These are phyloP conservation scores for Paramormyrops kingsleyae DNA, from an alignment of 2,113 vertebrate species.

Conservation along the genomic window DNA sequence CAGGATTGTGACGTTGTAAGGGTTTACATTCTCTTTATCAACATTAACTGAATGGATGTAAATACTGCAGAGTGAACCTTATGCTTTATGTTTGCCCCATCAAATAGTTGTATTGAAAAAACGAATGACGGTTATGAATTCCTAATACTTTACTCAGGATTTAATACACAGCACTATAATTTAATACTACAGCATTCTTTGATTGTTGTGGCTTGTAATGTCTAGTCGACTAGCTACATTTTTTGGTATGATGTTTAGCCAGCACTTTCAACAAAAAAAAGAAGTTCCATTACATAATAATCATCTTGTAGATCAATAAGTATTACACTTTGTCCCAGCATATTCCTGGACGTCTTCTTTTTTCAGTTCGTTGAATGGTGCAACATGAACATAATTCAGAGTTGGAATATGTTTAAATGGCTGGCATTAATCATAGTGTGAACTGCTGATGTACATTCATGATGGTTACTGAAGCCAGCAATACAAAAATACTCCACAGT, in stretches of 20 bases:
- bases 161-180: neutral
- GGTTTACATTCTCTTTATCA: neutral
- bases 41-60: neutral
- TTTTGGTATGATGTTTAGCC: neutral
- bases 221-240: neutral
- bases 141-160: neutral
- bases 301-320: neutral
- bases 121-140: neutral
- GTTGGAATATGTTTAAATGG: neutral
- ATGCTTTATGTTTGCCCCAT: neutral
- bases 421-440: neutral
- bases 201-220: neutral
- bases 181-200: neutral
- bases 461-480: neutral
- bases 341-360: neutral
- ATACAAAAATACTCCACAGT: neutral
- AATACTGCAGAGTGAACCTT: neutral
- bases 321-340: neutral
- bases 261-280: neutral
- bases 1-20: neutral
- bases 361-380: neutral
- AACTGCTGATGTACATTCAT: neutral
- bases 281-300: neutral
- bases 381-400: neutral
- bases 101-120: neutral